phyloP scores from a whole-genome alignment of 92 coral and sea anemone genomes.

The Epizoanthus fatuus region DNA sequence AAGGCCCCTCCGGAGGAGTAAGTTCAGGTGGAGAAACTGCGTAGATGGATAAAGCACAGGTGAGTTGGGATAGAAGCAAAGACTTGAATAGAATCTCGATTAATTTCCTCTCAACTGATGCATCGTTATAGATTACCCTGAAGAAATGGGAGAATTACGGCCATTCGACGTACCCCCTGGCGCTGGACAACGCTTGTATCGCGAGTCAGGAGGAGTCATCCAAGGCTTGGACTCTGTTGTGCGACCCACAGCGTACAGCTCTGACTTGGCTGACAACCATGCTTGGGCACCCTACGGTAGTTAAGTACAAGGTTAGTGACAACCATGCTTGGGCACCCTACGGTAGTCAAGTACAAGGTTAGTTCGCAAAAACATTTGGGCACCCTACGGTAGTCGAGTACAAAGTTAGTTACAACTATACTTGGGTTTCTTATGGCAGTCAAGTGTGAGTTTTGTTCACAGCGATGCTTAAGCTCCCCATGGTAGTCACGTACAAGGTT shows the following conservation, averaged over 20 bases:
- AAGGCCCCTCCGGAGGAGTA: no score
- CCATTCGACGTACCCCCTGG: conserved; percentile 86
- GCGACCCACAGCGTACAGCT: conserved; percentile 95
- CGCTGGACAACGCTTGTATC: conserved; percentile 92
- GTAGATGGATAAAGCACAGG: no score
- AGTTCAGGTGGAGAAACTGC: no score
- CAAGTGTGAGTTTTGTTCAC: no score
- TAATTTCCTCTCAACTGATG: not conserved
- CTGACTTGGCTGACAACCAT: conserved; percentile 87
- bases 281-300: conserved; percentile 86
- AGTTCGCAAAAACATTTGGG: no score
- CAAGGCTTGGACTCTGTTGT: conserved; percentile 91
- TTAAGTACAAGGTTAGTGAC: conserved; percentile 88
- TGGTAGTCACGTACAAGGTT: no score
- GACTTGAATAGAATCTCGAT: no score
- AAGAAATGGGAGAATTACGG: conserved; percentile 88
- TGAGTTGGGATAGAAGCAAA: no score
- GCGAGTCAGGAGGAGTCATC: conserved; percentile 91
- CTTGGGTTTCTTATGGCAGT: no score
- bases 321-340: conserved; percentile 79
- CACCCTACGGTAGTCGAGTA: not conserved
- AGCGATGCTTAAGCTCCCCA: no score
- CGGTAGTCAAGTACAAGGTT: no score
- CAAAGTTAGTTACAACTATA: not conserved
- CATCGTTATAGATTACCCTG: conserved; percentile 70